Percentiles rank a stretch among this genome's conserved stretches.
Evolutionary conservation across 2,888 invertebrate genomes (phyloP).

Genomic region (Drosophila phalerata): DNA sequence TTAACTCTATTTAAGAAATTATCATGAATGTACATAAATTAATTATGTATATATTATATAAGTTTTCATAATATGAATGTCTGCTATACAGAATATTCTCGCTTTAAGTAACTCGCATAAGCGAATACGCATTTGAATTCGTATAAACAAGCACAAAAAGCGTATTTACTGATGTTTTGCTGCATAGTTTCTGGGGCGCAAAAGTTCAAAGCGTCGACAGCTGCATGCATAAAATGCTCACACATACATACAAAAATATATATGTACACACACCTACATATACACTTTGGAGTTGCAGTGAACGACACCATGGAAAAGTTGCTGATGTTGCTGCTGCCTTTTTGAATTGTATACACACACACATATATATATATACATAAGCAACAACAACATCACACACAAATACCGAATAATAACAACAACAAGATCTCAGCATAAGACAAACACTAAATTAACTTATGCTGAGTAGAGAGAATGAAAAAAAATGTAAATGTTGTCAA

Average conservation of each 20-base stretch:
- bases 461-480: slow-evolving; percentile 58
- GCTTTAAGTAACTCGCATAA: slow-evolving; percentile 33
- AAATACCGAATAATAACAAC: slow-evolving; percentile 21
- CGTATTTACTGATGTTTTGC: slow-evolving; percentile 62
- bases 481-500: slow-evolving; percentile 66
- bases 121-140: slow-evolving; percentile 44
- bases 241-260: background rate
- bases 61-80: background rate
- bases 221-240: slow-evolving; percentile 50
- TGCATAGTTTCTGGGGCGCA: slow-evolving; percentile 54
- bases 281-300: slow-evolving; percentile 22
- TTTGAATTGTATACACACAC: slow-evolving; percentile 22
- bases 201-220: slow-evolving; percentile 62
- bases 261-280: background rate
- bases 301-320: slow-evolving; percentile 52
- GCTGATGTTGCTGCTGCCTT: slow-evolving; percentile 28
- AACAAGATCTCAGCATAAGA: slow-evolving; percentile 57
- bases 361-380: background rate
- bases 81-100: too few relatives aligned
- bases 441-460: slow-evolving; percentile 78
- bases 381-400: slow-evolving; percentile 25
- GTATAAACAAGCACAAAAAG: slow-evolving; percentile 53
- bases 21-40: too few relatives aligned
- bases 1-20: too few relatives aligned
- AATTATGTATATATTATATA: too few relatives aligned